Conservation (phyloP, 2,888 invertebrate genomes). For the Megalurothrips usitatus region DNA sequence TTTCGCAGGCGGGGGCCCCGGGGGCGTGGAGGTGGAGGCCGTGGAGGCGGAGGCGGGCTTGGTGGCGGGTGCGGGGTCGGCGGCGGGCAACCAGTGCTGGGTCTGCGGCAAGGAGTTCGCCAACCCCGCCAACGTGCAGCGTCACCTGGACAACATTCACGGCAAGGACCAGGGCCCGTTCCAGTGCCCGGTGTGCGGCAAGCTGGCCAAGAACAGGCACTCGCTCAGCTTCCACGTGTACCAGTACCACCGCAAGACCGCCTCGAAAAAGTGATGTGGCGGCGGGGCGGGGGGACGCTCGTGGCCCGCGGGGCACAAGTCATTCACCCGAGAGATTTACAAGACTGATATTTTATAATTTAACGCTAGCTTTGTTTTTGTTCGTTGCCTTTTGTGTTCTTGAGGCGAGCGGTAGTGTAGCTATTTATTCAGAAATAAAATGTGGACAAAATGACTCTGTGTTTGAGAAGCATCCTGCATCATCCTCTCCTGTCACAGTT, state of each 20-base stretch:
- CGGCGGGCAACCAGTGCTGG: conserved; percentile 31
- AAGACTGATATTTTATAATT: no score
- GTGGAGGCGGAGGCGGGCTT: background rate
- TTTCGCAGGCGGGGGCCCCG: background rate
- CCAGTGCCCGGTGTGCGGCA: conserved; percentile 35
- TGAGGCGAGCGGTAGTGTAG: no score
- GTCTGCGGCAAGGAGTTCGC: conserved; percentile 36
- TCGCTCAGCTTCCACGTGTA: conserved; percentile 36
- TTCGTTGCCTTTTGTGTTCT: no score
- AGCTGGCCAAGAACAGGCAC: conserved; percentile 36
- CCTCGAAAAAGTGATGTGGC: background rate
- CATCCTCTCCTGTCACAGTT: no score
- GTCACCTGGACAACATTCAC: conserved; percentile 37
- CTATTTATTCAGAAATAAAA: no score
- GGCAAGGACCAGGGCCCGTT: conserved; percentile 36
- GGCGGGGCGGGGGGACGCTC: background rate
- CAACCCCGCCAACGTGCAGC: conserved; percentile 33
- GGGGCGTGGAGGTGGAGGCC: background rate
- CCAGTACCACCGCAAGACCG: conserved; percentile 31
- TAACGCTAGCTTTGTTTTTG: no score
- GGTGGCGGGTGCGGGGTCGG: background rate
- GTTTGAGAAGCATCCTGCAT: no score
- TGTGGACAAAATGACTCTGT: no score
- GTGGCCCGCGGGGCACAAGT: background rate
- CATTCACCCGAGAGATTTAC: no score